Percentiles rank a stretch among this genome's conserved stretches.
phyloP scores from a whole-genome alignment of 2,888 invertebrate species.

The Plusia festucae region DNA sequence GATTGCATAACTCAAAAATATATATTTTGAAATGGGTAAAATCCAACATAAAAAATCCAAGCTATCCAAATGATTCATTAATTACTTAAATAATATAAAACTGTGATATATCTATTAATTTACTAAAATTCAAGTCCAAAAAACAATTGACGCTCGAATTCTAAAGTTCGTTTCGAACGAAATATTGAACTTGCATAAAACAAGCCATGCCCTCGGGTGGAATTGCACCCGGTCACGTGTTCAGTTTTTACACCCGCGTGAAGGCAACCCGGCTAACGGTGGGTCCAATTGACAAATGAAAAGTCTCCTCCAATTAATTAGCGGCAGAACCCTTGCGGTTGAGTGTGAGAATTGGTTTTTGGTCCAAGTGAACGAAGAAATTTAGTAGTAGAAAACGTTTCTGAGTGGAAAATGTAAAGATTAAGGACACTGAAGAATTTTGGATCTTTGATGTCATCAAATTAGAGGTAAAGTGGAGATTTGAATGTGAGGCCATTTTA shows the following conservation, averaged over 20 bases:
- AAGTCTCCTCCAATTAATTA: conserved; percentile 84
- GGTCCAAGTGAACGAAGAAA: conserved; percentile 15
- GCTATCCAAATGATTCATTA: no score
- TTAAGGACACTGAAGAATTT: no score
- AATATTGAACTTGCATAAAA: not conserved
- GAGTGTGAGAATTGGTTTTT: conserved; percentile 72
- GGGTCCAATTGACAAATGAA: conserved; percentile 75
- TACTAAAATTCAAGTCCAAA: not conserved
- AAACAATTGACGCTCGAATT: no score
- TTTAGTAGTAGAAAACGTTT: not conserved
- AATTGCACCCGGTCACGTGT: conserved; percentile 55
- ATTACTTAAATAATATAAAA: no score
- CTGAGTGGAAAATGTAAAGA: no score
- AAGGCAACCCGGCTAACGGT: conserved; percentile 55
- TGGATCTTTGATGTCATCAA: not conserved
- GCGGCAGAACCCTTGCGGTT: conserved; percentile 66
- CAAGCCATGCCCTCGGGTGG: conserved; percentile 27
- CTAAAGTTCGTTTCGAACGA: not conserved
- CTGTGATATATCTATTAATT: not conserved
- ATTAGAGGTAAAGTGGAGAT: no score
- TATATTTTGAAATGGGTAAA: no score
- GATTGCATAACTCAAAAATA: no score
- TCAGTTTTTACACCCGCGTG: conserved; percentile 61
- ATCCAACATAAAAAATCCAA: no score
- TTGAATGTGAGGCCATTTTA: no score